Percentiles rank a stretch among this genome's conserved stretches.
These are phyloP conservation scores for Psittacara wagleri DNA, from an alignment of 2,113 vertebrate species.

Conservation along the genomic window DNA sequence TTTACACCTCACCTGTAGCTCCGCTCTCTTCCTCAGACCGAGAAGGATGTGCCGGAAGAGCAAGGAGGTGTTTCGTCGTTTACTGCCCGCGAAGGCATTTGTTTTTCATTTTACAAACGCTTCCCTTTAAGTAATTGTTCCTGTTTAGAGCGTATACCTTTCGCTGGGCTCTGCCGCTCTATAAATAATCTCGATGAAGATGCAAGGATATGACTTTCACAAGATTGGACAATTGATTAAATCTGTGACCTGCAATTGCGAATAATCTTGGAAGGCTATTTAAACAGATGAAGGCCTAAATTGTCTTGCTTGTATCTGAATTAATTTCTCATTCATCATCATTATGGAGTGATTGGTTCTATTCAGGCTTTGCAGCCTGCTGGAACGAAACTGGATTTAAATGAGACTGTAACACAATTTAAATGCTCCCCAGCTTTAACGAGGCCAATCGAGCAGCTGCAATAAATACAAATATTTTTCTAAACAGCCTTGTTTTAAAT, in stretches of 20 bases:
- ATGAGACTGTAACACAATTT: constrained; percentile 96
- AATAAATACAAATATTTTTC: constrained; percentile 87
- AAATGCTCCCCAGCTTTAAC: constrained; percentile 83
- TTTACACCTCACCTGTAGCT: not conserved
- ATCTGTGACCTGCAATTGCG: constrained; percentile 94
- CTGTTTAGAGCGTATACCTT: constrained; percentile 76
- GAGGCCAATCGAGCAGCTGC: constrained; percentile 82
- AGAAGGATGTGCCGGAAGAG: not conserved
- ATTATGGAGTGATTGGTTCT: constrained; percentile 93
- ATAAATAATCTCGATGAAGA: constrained; percentile 98
- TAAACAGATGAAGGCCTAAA: constrained; percentile 99
- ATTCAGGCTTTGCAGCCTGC: constrained; percentile 90
- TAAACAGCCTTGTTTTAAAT: constrained; percentile 83
- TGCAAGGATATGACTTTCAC: constrained; percentile 93
- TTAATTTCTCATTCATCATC: constrained; percentile 99
- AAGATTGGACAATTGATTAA: constrained; percentile 98
- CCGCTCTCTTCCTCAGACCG: not conserved
- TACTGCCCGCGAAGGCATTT: constrained; percentile 72
- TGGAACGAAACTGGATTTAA: constrained; percentile 89
- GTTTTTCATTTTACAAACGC: constrained; percentile 77
- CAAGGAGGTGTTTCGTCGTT: constrained; percentile 61
- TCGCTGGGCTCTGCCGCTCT: constrained; percentile 71
- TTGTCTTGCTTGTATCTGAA: constrained; percentile 98
- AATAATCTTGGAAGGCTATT: constrained; percentile 97
- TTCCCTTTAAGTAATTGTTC: constrained; percentile 81